Conservation (phyloP, 2,888 invertebrate species). For the Deroplatys truncata region DNA sequence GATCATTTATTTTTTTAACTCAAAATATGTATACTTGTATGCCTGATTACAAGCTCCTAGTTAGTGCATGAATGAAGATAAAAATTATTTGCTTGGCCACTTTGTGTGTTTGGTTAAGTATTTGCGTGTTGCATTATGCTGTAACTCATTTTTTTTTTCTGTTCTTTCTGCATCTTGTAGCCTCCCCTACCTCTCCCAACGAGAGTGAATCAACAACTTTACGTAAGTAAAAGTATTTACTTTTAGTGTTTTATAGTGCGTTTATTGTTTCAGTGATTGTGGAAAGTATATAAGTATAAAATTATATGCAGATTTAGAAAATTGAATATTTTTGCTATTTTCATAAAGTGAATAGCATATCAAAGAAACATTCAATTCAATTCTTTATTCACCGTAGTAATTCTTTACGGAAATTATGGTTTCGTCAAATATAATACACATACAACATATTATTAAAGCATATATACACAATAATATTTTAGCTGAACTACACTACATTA, state of each 20-base stretch:
- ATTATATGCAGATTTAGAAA: neutral
- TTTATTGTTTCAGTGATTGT: neutral
- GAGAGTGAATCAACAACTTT: constrained; percentile 48
- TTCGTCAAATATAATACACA: too few relatives aligned
- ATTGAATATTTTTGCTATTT: neutral
- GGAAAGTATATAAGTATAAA: neutral
- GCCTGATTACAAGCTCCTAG: neutral
- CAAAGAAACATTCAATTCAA: too few relatives aligned
- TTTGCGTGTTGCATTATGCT: neutral
- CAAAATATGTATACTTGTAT: neutral
- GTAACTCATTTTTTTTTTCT: constrained; percentile 23
- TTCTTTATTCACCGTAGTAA: too few relatives aligned
- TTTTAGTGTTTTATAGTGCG: too few relatives aligned
- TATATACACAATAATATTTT: too few relatives aligned
- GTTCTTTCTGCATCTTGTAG: constrained; percentile 37
- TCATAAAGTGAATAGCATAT: neutral
- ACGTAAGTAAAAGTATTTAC: constrained; percentile 45
- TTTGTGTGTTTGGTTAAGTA: neutral
- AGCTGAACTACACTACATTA: too few relatives aligned
- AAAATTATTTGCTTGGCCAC: neutral
- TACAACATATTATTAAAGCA: too few relatives aligned
- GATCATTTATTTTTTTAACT: neutral
- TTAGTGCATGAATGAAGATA: neutral
- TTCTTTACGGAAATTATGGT: too few relatives aligned
- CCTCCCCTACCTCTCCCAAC: constrained; percentile 49